Conservation (phyloP, 2,113 vertebrate genomes). For the Sphyrna mokarran region DNA sequence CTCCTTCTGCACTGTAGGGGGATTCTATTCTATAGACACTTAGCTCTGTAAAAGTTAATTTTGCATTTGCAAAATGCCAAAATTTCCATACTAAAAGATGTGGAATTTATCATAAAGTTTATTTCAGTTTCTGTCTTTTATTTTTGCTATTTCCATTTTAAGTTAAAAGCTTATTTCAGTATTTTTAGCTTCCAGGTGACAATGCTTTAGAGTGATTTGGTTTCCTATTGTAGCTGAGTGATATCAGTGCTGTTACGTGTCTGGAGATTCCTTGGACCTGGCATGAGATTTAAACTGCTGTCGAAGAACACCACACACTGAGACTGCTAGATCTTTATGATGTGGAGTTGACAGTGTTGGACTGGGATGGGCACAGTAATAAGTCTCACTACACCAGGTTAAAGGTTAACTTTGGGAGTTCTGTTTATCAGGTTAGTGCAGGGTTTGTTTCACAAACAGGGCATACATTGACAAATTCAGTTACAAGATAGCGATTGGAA, state of each 20-base stretch:
- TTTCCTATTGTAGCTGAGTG: neutral
- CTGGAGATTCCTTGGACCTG: neutral
- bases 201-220: neutral
- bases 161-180: neutral
- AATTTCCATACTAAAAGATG: neutral
- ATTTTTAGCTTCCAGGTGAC: neutral
- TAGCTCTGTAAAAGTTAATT: neutral
- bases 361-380: no score
- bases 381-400: no score
- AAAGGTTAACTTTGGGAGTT: no score
- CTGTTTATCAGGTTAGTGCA: no score
- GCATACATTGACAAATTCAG: no score
- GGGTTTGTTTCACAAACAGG: no score
- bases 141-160: no score
- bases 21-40: no score
- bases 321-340: neutral
- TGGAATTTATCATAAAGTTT: neutral
- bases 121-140: neutral
- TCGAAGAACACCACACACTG: neutral
- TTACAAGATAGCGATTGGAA: no score
- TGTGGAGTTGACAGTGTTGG: no score
- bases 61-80: neutral
- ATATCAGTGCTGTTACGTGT: neutral
- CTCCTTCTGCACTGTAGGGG: no score
- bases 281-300: neutral